Base-by-base conservation (phyloP, 2,888 invertebrate genomes). In the Euproctis similis region DNA sequence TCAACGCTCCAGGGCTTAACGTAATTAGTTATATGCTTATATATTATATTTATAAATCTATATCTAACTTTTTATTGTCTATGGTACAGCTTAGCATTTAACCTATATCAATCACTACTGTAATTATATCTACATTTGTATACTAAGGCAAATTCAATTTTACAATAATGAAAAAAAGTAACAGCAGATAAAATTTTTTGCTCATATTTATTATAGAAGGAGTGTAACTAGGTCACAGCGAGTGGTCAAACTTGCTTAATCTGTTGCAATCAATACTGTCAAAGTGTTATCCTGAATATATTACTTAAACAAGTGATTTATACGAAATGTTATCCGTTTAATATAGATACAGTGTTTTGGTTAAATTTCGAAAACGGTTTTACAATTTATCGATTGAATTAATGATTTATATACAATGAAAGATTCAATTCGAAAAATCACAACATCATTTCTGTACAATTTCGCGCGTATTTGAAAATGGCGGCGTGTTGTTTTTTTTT, bases 381-480 rank as follows among this genome's bases (percentile, higher is more conserved):
- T 35, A 32, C n/a, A n/a, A n/a, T n/a, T n/a, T n/a, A n/a, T n/a
- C n/a, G n/a, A n/a, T n/a, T n/a, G n/a, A n/a, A n/a, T n/a, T n/a
- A n/a, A n/a, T n/a, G n/a, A n/a, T 39, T 6, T 28, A 36, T 44
- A 38, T 31, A 40, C 30, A 47, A 42, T 37, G 28, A 32, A 37
- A 30, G 34, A 53, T 33, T 34, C 41, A 39, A 55, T 54, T 43
- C 26, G 35, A 53, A 58, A 61, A 52, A 21, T 27, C 30, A 38
- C 59, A 49, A 30, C 41, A 49, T 68, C 65, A 68, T 62, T 53
- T 50, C 23, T 42, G 14, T 35, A 43, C 55, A 63, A 70, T 73
- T 75, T 74, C 59, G 73, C 71, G 66, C 58, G 47, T 47, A 56
- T 59, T 54, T 37, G 34, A 40, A 56, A 56, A 52, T 54, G 39